Evolutionary conservation across 2,888 invertebrate genomes (phyloP), one percentile per base, ranked within the genome.

Genomic region (Lydus trimaculatus): DNA sequence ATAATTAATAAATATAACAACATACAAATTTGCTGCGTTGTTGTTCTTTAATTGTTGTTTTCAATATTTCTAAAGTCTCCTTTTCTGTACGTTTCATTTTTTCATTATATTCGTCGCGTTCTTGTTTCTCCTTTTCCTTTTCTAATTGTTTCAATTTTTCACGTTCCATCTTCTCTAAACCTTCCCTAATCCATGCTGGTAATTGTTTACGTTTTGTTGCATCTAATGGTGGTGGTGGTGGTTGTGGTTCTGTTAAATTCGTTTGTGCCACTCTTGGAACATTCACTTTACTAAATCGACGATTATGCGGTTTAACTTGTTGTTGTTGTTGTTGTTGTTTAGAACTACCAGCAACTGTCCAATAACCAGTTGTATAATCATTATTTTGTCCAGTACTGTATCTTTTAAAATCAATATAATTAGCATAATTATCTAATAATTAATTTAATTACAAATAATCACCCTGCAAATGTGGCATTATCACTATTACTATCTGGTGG

Each of bases 151-250:
- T 93, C 80, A 92, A 91, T 81, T 97, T 97, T 78, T 98, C 97
- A 28, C 94, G 89, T 84, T 99, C 98, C 96, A 98, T 98, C 87
- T 98, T 98, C 82, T 98, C 98, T 75, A 99, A 86, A 81, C 96
- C 96, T 88, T 96, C 98, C 84, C 98, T 89, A 74, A 99, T 98
- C 99, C 99, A 99, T 0, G 95, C 96, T n/a, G 99, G 99, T 25
- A 99, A 88, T 78, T 94, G 93, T 80, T 96, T 91, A 43, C 97
- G 88, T 85, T 95, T 95, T 20, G 93, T 93, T 17, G 95, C 95
- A 85, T 97, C 96, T 82, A 90, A 86, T 33, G 88, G 13, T 86
- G 82, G 58, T 25, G 61, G 70, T 43, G 76, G 13, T 86, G 82
- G 58, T 25, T 61, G 70, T 43, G 76, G 64, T 70, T 73, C 74